Percentiles rank a stretch among this genome's conserved stretches.
phyloP scores from a whole-genome alignment of 2,888 invertebrate genomes.

The Norana najaformis region DNA sequence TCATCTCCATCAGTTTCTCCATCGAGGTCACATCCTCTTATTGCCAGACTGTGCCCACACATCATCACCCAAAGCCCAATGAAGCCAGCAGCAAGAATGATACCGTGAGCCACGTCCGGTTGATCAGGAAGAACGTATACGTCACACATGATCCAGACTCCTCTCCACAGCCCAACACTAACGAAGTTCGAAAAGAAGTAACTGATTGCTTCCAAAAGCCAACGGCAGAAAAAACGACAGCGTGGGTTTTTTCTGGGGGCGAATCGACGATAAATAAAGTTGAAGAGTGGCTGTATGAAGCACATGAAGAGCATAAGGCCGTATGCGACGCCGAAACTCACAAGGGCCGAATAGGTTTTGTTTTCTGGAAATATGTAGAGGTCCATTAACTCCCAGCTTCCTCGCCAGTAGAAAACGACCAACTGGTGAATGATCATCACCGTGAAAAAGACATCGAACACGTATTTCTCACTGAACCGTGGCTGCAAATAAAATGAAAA shows the following conservation, averaged over 20 bases:
- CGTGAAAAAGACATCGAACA: conserved; percentile 30
- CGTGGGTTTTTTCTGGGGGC: not conserved
- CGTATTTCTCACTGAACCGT: not conserved
- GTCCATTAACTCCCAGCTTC: conserved; percentile 30
- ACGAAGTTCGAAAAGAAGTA: conserved; percentile 31
- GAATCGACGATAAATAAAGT: conserved; percentile 24
- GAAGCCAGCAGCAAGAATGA: conserved; percentile 18
- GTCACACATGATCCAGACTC: conserved; percentile 33
- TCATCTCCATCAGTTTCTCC: not conserved
- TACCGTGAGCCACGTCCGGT: conserved; percentile 6
- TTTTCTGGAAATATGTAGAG: conserved; percentile 26
- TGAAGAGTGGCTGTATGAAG: conserved; percentile 30
- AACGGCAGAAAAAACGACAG: not conserved
- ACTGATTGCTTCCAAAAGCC: conserved; percentile 29
- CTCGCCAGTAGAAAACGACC: conserved; percentile 35
- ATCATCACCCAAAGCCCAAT: not conserved
- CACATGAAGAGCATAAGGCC: conserved; percentile 19
- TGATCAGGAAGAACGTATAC: conserved; percentile 22
- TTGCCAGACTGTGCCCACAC: conserved; percentile 25
- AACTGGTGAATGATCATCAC: conserved; percentile 32
- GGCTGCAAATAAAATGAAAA: too few relatives aligned
- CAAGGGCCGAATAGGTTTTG: not conserved
- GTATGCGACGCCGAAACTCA: conserved; percentile 31
- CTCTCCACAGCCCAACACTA: conserved; percentile 31
- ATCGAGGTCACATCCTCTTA: conserved; percentile 32